Conservation (phyloP, 2,797 vertebrate species). For the Halcyon badia region DNA sequence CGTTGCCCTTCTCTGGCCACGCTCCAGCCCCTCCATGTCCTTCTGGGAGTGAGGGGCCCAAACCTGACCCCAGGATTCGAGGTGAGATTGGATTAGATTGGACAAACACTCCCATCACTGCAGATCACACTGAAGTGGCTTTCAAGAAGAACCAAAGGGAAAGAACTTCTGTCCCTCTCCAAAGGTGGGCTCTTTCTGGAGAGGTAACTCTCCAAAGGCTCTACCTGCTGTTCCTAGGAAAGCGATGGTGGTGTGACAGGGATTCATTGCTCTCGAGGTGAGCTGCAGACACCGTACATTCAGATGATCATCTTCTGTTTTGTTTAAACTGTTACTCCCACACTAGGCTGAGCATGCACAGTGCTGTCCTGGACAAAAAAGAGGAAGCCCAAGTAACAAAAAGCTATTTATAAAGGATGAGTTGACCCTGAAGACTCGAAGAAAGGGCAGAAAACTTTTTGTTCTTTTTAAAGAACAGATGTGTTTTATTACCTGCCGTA, state of each 20-base stretch:
- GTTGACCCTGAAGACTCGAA: background rate
- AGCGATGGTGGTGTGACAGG: background rate
- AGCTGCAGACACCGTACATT: rapidly evolving
- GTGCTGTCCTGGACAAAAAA: background rate
- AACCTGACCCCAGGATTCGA: background rate
- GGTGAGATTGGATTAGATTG: background rate
- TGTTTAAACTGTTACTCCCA: background rate
- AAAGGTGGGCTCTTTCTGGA: background rate
- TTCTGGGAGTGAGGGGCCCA: background rate
- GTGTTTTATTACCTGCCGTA: background rate
- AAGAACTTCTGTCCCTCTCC: background rate
- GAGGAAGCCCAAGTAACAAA: background rate
- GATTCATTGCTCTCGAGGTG: background rate
- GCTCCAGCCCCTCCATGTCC: background rate
- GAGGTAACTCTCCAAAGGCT: background rate
- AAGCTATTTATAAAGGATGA: background rate
- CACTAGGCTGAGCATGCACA: background rate
- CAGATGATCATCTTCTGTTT: rapidly evolving
- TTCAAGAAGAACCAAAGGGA: background rate
- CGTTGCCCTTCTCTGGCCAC: background rate
- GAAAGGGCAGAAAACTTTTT: background rate
- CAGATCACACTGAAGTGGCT: background rate
- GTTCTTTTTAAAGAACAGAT: background rate
- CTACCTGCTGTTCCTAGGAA: background rate
- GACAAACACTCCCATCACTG: rapidly evolving